Conservation (phyloP, 1,140 invertebrate species). For the Pantala flavescens region DNA sequence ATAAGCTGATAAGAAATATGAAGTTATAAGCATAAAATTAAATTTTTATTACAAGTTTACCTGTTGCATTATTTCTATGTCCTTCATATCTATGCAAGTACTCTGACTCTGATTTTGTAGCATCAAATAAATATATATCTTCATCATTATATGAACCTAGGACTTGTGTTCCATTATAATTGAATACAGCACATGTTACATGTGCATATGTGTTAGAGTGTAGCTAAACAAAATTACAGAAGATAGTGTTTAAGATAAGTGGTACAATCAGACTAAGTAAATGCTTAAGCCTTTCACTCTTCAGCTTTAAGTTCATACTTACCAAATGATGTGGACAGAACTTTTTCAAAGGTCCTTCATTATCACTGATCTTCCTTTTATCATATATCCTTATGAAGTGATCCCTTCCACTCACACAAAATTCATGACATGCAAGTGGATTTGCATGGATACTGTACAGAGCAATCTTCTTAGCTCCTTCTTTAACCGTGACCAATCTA, state of each 20-base stretch:
- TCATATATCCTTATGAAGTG: constrained; percentile 54
- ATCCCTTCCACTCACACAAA: constrained; percentile 67
- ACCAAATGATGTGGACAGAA: constrained; percentile 38
- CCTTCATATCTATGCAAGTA: constrained; percentile 67
- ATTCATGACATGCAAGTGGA: constrained; percentile 64
- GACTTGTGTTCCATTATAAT: constrained; percentile 82
- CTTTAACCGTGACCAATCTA: constrained; percentile 56
- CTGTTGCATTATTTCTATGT: constrained; percentile 62
- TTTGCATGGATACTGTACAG: constrained; percentile 81
- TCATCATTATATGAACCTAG: constrained; percentile 89
- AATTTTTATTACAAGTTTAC: constrained; percentile 27
- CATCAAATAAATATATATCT: constrained; percentile 84
- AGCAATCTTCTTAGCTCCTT: constrained; percentile 47
- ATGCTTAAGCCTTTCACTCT: no score
- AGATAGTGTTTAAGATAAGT: background rate
- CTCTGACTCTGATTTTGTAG: constrained; percentile 44
- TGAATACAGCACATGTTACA: constrained; percentile 82
- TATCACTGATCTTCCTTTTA: constrained; percentile 42
- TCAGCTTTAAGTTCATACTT: background rate
- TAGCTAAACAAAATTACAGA: constrained; percentile 22
- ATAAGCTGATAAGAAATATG: constrained; percentile 8
- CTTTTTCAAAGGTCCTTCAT: constrained; percentile 38
- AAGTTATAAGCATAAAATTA: background rate
- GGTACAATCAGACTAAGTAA: no score
- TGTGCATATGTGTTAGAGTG: constrained; percentile 35